These are phyloP conservation scores for Grantiella picta DNA, from an alignment of 2,113 vertebrate species.

Conservation along the genomic window DNA sequence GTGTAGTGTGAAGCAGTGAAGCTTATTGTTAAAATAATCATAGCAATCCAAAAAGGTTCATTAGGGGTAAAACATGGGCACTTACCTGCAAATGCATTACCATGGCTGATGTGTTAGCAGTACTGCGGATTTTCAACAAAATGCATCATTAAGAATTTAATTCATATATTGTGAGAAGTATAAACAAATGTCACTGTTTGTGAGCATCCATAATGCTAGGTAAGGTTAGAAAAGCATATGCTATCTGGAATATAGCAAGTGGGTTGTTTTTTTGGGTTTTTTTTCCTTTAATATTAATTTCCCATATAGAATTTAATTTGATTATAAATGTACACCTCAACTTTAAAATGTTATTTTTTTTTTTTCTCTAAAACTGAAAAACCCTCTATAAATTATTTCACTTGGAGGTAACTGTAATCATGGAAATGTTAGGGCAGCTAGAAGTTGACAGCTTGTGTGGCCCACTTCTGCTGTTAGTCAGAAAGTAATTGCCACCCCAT, in stretches of 20 bases:
- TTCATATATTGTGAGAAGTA: background rate
- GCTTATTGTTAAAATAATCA: background rate
- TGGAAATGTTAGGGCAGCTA: background rate
- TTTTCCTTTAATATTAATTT: background rate
- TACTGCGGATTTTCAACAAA: background rate
- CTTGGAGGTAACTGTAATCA: background rate
- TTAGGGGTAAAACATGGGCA: background rate
- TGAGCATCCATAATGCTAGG: background rate
- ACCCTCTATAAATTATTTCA: background rate
- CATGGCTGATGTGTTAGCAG: background rate
- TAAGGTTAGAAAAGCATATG: background rate
- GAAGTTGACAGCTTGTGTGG: background rate
- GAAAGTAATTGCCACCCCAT: background rate
- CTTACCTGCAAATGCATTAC: background rate
- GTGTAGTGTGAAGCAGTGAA: background rate
- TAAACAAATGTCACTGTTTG: background rate
- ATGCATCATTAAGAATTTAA: background rate
- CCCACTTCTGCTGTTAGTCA: background rate
- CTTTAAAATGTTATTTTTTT: background rate
- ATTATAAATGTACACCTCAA: background rate
- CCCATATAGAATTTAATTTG: background rate
- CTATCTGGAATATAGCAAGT: background rate
- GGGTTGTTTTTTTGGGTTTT: accelerated
- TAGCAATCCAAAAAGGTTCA: background rate
- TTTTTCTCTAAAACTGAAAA: background rate